Evolutionary conservation across 2,797 vertebrate species (phyloP).

Genomic region (Microctenopoma steveboyesi): DNA sequence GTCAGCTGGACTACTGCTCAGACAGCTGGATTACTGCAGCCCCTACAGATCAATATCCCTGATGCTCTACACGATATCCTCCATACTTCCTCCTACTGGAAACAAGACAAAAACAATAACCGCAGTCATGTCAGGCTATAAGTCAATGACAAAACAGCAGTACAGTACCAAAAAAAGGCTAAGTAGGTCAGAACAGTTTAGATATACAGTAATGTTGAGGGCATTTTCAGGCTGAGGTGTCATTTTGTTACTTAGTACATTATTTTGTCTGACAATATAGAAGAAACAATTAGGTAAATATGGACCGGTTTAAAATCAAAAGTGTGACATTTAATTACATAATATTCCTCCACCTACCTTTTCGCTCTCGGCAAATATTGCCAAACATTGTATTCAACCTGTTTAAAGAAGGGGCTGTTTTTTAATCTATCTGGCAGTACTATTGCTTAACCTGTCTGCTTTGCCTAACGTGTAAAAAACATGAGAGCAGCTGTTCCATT

Average conservation of each 20-base stretch:
- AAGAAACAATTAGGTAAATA: slow-evolving; percentile 1
- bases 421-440: neutral
- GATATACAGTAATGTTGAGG: neutral
- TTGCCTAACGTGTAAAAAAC: neutral
- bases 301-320: neutral
- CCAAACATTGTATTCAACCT: slow-evolving; percentile 1
- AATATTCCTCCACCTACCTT: neutral
- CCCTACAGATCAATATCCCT: slow-evolving; percentile 54
- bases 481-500: too few relatives aligned
- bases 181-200: neutral
- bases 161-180: slow-evolving; percentile 2
- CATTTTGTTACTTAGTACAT: neutral
- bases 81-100: slow-evolving; percentile 46
- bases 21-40: slow-evolving; percentile 46
- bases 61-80: slow-evolving; percentile 45
- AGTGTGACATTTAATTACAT: neutral
- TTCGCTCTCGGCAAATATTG: slow-evolving; percentile 17
- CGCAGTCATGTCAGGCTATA: slow-evolving; percentile 8
- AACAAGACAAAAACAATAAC: slow-evolving; percentile 39
- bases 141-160: slow-evolving; percentile 4
- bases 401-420: slow-evolving; percentile 10
- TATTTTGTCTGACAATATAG: neutral
- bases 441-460: neutral
- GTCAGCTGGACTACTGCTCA: slow-evolving; percentile 15
- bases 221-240: neutral